Conservation (phyloP, 64 coral and sea anemone species). For the Montipora foliosa region DNA sequence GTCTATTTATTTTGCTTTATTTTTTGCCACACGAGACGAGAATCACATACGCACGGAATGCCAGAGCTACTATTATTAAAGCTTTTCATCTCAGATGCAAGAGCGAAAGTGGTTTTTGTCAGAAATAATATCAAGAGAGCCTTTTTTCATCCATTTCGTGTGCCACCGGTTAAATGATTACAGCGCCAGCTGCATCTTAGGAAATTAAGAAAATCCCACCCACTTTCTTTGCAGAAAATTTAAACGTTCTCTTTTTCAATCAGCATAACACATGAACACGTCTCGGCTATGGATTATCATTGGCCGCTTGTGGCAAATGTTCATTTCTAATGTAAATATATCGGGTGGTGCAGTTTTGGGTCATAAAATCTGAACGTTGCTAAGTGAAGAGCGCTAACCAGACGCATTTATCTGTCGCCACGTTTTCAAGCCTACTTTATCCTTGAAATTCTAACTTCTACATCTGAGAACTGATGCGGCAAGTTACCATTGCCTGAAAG, state of each 20-base stretch:
- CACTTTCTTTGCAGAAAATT: neutral
- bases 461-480: neutral
- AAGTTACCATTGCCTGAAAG: neutral
- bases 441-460: neutral
- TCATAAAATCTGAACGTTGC: slow-evolving; percentile 20
- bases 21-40: no score
- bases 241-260: neutral
- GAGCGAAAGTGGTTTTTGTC: no score
- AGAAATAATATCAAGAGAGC: no score
- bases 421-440: neutral
- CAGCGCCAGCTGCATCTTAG: neutral
- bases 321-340: slow-evolving; percentile 53
- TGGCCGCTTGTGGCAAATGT: slow-evolving; percentile 21
- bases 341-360: neutral
- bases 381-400: slow-evolving; percentile 12
- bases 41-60: no score
- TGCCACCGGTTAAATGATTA: neutral
- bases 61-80: no score
- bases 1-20: no score
- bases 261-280: slow-evolving; percentile 19
- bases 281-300: neutral
- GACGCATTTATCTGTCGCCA: neutral
- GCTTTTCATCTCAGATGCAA: no score
- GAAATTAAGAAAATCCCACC: neutral
- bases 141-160: neutral